Base-by-base conservation (phyloP, 2,888 invertebrate genomes). In the Athalia circularis region DNA sequence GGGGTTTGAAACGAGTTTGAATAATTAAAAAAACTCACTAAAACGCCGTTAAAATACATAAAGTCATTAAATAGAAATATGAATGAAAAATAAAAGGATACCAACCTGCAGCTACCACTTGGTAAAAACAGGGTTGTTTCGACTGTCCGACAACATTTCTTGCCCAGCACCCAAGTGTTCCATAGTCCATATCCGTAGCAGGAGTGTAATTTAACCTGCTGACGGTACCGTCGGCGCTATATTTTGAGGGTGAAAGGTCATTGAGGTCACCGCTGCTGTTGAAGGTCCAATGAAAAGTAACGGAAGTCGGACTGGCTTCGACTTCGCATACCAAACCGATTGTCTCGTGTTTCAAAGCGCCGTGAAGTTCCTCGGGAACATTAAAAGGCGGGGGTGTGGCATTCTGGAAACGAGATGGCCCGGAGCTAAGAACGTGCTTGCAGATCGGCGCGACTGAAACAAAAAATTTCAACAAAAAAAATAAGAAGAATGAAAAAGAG, bases 261-360 rank as follows among this genome's bases (percentile, higher is more conserved):
- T 94, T 94, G 90, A 96, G 95, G 88, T 96, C 96, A 43, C 96
- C 96, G 82, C 96, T 96, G 90, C 95, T 96, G 92, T 97, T 97
- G 92, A 97, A 97, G 82, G 96, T 96, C 97, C 97, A 98, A 87
- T 96, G 95, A 91, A 97, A 97, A 87, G 94, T 94, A 84, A 95
- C 95, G 77, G 94, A 92, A 13, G 95, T 94, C 5, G 97, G 97
- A 87, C 96, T 96, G 81, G 97, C 95, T 87, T 97, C 96, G 84
- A 97, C 96, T 84, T 96, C 95, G 90, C 97, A 97, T 87, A 95
- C 94, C 79, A 97, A 91, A 78, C 94, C 93, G 80, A 97, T 94
- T 29, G 95, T 96, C 91, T 97, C 97, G 89, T 96, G 96, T 90
- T 96, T 96, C 84, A 96, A 92, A 65, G 96, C 96, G 0, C 96